A percentile compares a stretch with the other conserved stretches of the same genome.
These are phyloP conservation scores for Piprites chloris DNA, from an alignment of 2,113 vertebrate species.

Conservation along the genomic window DNA sequence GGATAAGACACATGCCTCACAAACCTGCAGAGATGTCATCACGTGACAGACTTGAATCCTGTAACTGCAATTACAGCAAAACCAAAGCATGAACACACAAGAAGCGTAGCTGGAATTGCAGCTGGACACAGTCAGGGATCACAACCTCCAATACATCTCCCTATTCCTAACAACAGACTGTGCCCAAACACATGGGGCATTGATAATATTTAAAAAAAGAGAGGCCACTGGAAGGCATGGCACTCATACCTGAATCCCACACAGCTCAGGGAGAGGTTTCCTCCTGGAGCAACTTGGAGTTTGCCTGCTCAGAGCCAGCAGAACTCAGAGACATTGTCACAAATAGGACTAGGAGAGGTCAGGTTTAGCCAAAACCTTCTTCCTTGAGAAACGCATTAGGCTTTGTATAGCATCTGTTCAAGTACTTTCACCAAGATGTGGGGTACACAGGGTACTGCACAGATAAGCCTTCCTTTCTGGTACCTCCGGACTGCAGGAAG, in stretches of 20 bases:
- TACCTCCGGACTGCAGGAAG: neutral
- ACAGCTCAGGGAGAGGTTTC: neutral
- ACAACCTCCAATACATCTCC: neutral
- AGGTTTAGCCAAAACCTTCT: neutral
- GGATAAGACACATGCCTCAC: neutral
- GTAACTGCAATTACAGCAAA: neutral
- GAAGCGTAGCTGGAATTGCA: neutral
- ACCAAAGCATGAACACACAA: neutral
- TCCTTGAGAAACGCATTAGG: neutral
- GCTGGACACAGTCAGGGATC: neutral
- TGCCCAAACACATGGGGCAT: rapidly evolving
- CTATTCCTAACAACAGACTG: neutral
- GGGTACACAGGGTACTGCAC: neutral
- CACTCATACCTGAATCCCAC: rapidly evolving
- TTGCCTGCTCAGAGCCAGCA: neutral
- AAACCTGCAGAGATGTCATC: neutral
- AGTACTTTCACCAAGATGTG: neutral
- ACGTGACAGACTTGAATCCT: neutral
- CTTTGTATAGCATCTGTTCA: neutral
- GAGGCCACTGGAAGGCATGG: neutral
- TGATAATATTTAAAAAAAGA: neutral
- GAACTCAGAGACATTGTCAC: rapidly evolving
- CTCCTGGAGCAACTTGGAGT: rapidly evolving
- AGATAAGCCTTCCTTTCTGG: neutral
- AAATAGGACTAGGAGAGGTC: neutral